These are phyloP conservation scores for Spea hammondii DNA, from an alignment of 2,797 vertebrate species.

Conservation along the genomic window DNA sequence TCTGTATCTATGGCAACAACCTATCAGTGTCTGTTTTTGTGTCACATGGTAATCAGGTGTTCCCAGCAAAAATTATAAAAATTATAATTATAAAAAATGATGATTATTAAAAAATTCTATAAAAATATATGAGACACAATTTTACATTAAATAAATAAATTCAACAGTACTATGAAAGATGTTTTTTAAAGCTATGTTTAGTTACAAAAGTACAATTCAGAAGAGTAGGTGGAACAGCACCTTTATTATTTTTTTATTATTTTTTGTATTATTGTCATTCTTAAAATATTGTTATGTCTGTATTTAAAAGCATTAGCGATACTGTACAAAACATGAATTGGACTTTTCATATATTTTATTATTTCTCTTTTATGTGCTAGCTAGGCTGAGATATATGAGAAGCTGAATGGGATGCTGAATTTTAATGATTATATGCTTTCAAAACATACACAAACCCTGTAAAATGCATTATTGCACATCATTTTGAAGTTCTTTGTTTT, in stretches of 20 bases:
- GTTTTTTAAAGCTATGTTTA: background rate
- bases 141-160: background rate
- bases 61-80: too few relatives aligned
- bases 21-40: too few relatives aligned
- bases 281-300: conserved; percentile 22
- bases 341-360: conserved; percentile 24
- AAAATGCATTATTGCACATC: conserved; percentile 7
- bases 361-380: background rate
- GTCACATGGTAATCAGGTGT: too few relatives aligned
- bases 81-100: too few relatives aligned
- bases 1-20: too few relatives aligned
- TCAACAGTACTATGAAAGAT: conserved; percentile 10
- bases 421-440: background rate
- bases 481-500: background rate
- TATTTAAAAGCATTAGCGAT: conserved; percentile 25
- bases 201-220: background rate
- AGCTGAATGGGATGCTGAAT: background rate
- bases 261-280: conserved; percentile 15
- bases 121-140: background rate
- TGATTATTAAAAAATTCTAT: conserved; percentile 11
- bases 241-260: conserved; percentile 18
- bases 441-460: conserved; percentile 1
- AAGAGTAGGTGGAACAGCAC: too few relatives aligned
- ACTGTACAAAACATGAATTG: conserved; percentile 23
- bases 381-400: background rate